Evolutionary conservation across 2,888 invertebrate species (phyloP).

Genomic region (Adelphocoris suturalis): DNA sequence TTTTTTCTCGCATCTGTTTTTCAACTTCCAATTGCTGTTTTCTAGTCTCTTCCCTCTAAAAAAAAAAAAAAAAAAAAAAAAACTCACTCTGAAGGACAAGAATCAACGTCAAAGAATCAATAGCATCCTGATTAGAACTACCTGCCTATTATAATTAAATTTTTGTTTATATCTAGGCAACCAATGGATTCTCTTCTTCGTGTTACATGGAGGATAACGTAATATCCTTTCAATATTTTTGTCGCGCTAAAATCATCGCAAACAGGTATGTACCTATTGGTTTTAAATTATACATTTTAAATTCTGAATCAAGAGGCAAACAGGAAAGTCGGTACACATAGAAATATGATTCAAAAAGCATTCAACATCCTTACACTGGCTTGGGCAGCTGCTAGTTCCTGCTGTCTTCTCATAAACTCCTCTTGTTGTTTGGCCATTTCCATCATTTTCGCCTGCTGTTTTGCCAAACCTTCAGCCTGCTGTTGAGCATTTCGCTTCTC

Average conservation of each 20-base stretch:
- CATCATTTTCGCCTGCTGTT: slow-evolving; percentile 60
- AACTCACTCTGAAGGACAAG: neutral
- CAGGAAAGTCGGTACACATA: too few species aligned
- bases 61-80: slow-evolving; percentile 40
- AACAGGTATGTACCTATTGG: too few species aligned
- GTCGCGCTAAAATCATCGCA: too few species aligned
- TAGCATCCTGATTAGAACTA: too few species aligned
- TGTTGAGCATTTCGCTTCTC: slow-evolving; percentile 38
- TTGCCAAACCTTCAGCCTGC: slow-evolving; percentile 47
- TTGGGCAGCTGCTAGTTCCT: slow-evolving; percentile 42
- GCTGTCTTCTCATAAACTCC: slow-evolving; percentile 35
- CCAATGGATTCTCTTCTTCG: too few species aligned
- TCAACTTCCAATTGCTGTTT: slow-evolving; percentile 76
- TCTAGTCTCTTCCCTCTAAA: slow-evolving; percentile 60
- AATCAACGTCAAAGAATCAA: neutral
- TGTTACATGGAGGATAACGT: too few species aligned
- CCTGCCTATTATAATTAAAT: too few species aligned
- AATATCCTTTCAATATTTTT: too few species aligned
- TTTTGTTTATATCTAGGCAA: neutral
- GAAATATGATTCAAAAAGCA: too few species aligned
- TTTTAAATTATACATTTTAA: too few species aligned
- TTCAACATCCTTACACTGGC: slow-evolving; percentile 16
- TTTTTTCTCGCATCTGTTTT: slow-evolving; percentile 77
- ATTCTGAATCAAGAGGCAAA: neutral
- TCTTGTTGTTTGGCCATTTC: slow-evolving; percentile 56